Evolutionary conservation across 2,797 vertebrate species (phyloP).

Genomic region (Miichthys miiuy): DNA sequence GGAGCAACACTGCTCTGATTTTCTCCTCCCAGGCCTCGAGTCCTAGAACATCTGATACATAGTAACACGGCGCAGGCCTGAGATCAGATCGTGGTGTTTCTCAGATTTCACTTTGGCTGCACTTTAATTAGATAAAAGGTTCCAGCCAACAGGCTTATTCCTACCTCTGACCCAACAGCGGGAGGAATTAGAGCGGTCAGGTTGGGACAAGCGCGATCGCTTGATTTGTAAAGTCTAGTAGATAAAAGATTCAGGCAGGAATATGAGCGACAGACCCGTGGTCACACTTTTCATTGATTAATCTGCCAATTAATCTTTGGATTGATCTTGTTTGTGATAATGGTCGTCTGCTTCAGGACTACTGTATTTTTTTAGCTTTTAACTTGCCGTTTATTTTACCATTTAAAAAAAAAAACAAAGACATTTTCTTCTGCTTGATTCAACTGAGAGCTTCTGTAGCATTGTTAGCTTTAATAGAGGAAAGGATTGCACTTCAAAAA

Average conservation of each 20-base stretch:
- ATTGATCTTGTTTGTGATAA: constrained; percentile 2
- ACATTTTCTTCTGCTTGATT: neutral
- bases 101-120: constrained; percentile 75
- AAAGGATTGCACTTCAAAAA: constrained; percentile 21
- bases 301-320: neutral
- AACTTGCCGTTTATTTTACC: neutral
- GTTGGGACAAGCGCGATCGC: constrained; percentile 54
- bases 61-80: constrained; percentile 46
- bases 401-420: too few relatives aligned
- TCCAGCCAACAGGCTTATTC: constrained; percentile 64
- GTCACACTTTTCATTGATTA: constrained; percentile 2
- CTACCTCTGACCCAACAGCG: constrained; percentile 64
- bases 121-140: constrained; percentile 78
- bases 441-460: constrained; percentile 21
- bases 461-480: constrained; percentile 7
- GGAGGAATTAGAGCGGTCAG: constrained; percentile 58
- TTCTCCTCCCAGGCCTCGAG: constrained; percentile 34
- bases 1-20: constrained; percentile 47
- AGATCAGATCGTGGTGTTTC: constrained; percentile 65
- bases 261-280: neutral
- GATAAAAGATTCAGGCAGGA: constrained; percentile 29
- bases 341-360: neutral
- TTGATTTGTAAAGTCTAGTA: constrained; percentile 16
- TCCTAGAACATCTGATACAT: constrained; percentile 58
- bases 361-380: neutral